phyloP scores from a whole-genome alignment of 2,113 vertebrate genomes.

The Craseonycteris thonglongyai region DNA sequence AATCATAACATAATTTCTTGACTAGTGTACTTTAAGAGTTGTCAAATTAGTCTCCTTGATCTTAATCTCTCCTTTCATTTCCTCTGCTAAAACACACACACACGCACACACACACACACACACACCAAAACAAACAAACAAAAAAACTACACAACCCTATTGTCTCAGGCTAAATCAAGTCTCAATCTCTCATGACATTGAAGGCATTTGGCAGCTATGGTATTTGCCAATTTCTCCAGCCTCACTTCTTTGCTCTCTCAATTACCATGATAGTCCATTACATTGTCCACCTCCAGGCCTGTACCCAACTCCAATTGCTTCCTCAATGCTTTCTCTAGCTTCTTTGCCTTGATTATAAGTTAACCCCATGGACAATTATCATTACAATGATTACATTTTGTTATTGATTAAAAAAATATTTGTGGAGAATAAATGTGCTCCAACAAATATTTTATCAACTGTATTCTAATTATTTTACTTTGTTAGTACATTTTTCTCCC shows the following conservation, averaged over 20 bases:
- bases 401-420: not conserved
- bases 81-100: not conserved
- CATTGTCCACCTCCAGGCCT: not conserved
- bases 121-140: too few species aligned
- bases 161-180: not conserved
- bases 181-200: not conserved
- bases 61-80: not conserved
- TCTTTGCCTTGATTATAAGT: not conserved
- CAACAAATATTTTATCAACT: not conserved
- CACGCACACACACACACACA: too few species aligned
- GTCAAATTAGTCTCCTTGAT: not conserved
- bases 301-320: not conserved
- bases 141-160: not conserved
- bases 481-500: not conserved
- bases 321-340: not conserved
- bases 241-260: not conserved
- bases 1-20: not conserved
- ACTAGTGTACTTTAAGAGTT: not conserved
- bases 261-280: not conserved
- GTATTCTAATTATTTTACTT: not conserved
- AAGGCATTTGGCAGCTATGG: not conserved
- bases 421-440: not conserved
- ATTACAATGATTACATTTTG: not conserved
- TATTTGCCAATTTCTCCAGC: not conserved
- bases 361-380: not conserved